phyloP scores from a whole-genome alignment of 2,113 vertebrate genomes.

The Mellivora capensis region DNA sequence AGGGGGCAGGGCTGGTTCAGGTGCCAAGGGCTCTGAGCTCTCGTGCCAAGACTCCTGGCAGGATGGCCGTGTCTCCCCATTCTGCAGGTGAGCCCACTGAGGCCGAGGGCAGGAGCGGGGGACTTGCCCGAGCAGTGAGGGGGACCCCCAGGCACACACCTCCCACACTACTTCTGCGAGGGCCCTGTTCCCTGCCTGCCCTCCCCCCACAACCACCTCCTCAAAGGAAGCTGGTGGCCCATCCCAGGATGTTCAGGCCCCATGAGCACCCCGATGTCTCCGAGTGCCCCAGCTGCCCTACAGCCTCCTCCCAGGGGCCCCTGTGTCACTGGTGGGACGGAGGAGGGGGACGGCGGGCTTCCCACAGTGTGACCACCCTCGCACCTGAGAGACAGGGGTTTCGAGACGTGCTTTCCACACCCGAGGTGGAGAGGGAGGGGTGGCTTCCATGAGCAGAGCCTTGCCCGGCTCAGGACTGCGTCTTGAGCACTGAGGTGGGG shows the following conservation, averaged over 20 bases:
- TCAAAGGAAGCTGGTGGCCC: accelerated
- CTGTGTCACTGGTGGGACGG: background rate
- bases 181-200: too few relatives aligned
- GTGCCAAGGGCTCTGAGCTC: background rate
- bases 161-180: too few relatives aligned
- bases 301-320: background rate
- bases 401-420: background rate
- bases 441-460: background rate
- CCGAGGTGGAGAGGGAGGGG: background rate
- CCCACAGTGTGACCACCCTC: background rate
- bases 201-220: background rate
- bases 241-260: background rate
- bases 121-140: too few relatives aligned
- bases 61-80: accelerated
- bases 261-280: background rate
- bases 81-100: background rate
- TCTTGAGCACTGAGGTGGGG: background rate
- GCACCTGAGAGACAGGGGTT: background rate
- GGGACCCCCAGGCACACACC: background rate
- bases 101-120: background rate
- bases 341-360: background rate
- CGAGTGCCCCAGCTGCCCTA: accelerated
- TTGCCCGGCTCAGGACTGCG: background rate
- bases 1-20: background rate
- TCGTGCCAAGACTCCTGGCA: background rate